Evolutionary conservation across 2,797 vertebrate genomes (phyloP), one percentile per base, ranked within the genome.

Genomic region (Vespertilio murinus): DNA sequence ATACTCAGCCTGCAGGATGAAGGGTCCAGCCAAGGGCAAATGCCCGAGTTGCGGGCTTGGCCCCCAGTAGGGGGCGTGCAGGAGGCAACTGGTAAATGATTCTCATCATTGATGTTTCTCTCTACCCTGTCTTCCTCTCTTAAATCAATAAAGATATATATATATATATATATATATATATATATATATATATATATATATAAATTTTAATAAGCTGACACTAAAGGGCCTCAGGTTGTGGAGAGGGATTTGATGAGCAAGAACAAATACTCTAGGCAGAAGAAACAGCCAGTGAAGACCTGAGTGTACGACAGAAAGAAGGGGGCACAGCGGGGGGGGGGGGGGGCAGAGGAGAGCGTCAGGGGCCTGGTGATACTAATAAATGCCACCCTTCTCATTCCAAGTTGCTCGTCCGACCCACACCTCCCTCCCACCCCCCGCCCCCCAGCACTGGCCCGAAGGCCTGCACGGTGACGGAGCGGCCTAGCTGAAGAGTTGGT

Each of bases 281-380:
- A 23, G 25, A 64, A 59, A 54, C 3, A 59, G 30, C 20, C 42
- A 56, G 54, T 71, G 28, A 75, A 59, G 33, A 70, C 9, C 16
- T 25, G 18, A 10, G n/a, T 22, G 12, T 20, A 30, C 10, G 3
- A 45, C 35, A 59, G 12, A 59, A 82, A 35, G 22, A 74, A 25
- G 6, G 2, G 2, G 3, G 20, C 0, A 4, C 12, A 13, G 6
- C 10, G 7, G 38, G 10, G 45, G 45, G 45, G 10, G 6, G 10
- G 7, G 38, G 10, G 45, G 45, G 45, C 2, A 49, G 47, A 78
- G 14, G 45, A n/a, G 33, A 54, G 61, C 25, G 14, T 8, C 22
- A 47, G 38, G 25, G 12, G 22, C 17, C 35, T 16, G 35, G 6
- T 25, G 33, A 10, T 40, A 18, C 47, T 42, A 40, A 28, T 8